A percentile compares a stretch with the other conserved stretches of the same genome.
phyloP scores from a whole-genome alignment of 2,113 vertebrate genomes.

The Gallinago jamesoni region DNA sequence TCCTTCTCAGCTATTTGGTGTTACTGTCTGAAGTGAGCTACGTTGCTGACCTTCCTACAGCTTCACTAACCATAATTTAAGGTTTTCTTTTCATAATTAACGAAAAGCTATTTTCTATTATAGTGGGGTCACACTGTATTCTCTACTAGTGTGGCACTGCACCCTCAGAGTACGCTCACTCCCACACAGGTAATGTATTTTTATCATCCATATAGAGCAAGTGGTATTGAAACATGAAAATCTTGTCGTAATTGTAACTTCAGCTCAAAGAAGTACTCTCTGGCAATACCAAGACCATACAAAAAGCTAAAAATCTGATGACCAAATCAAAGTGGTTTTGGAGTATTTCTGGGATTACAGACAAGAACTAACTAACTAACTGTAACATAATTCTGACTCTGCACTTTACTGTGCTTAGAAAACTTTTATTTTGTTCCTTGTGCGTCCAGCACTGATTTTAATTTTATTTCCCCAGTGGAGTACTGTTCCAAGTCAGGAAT shows the following conservation, averaged over 20 bases:
- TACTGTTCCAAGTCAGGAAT: neutral
- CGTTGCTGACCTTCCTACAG: neutral
- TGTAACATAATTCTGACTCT: slow-evolving; percentile 2
- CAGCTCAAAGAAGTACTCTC: slow-evolving; percentile 26
- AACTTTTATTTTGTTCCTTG: neutral
- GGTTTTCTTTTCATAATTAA: neutral
- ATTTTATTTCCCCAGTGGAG: slow-evolving; percentile 11
- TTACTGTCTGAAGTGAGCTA: neutral
- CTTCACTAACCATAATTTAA: neutral
- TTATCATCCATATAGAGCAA: slow-evolving; percentile 79
- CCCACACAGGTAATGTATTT: slow-evolving; percentile 60
- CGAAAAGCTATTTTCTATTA: neutral
- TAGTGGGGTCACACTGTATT: neutral
- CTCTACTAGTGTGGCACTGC: neutral
- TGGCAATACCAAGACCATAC: neutral
- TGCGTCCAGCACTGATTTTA: neutral
- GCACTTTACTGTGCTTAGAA: neutral
- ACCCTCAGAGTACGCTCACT: neutral
- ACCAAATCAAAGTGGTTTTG: neutral
- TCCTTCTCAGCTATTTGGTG: neutral
- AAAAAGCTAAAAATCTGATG: neutral
- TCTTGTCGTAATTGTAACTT: slow-evolving; percentile 56
- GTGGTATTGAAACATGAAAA: slow-evolving; percentile 54
- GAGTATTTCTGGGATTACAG: neutral
- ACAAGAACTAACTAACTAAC: neutral